These are phyloP conservation scores for Archivesica marissinica DNA, from an alignment of 1,140 invertebrate genomes.

Conservation along the genomic window DNA sequence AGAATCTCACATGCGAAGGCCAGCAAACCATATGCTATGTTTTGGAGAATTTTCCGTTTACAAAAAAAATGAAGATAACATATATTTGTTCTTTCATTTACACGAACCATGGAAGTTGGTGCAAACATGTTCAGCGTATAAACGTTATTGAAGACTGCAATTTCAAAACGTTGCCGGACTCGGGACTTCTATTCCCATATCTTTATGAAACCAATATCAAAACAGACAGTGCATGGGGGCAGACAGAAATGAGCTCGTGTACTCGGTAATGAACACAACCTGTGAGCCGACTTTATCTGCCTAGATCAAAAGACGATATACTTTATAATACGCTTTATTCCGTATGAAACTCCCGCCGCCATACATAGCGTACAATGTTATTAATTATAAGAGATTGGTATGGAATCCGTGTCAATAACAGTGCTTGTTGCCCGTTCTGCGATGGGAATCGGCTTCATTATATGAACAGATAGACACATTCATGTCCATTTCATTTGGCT, in stretches of 20 bases:
- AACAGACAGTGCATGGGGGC: slow-evolving; percentile 23
- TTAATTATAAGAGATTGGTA: slow-evolving; percentile 17
- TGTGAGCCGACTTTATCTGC: not conserved
- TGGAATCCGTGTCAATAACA: not conserved
- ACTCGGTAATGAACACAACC: slow-evolving; percentile 25
- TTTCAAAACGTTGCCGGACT: not conserved
- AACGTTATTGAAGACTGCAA: not conserved
- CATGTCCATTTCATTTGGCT: not conserved
- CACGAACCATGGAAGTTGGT: not conserved
- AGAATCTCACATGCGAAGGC: too few relatives aligned
- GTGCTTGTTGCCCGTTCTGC: not conserved
- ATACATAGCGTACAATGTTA: not conserved
- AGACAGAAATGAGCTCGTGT: not conserved
- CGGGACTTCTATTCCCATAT: not conserved
- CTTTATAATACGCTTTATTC: slow-evolving; percentile 3
- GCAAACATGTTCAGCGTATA: not conserved
- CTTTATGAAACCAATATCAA: slow-evolving; percentile 23
- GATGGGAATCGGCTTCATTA: not conserved
- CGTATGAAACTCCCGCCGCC: not conserved
- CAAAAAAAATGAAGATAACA: too few relatives aligned
- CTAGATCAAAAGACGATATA: not conserved
- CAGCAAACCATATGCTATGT: too few relatives aligned
- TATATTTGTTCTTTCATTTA: not conserved
- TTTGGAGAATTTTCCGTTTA: too few relatives aligned
- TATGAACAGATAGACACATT: slow-evolving; percentile 20